Base-by-base conservation (phyloP, 2,888 invertebrate genomes). In the Nudaria mundana region DNA sequence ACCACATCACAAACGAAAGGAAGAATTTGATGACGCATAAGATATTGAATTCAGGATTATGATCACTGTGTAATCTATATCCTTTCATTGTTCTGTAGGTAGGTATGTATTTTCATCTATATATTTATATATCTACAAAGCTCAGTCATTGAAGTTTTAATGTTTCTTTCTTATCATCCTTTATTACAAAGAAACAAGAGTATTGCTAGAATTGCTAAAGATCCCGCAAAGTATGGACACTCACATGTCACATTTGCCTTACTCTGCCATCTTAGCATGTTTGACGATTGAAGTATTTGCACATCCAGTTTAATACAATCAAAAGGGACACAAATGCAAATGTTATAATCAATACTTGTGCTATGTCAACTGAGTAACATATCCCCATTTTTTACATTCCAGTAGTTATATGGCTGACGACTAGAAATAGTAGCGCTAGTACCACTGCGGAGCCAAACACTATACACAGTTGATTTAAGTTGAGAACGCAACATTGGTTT, bases 241-340 rank as follows among this genome's bases (percentile, higher is more conserved):
- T 0, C 2, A 3, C 1, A 71, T 18, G 0, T 46, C 48, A 26
- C 20, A 68, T 1, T 4, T 5, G 3, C 12, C 16, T 7, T 7
- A 30, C 7, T 13, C 0, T n/a, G 4, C 22, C 35, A 35, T 28
- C 18, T 28, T 8, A 13, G 6, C 26, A 18, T 5, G n/a, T 0
- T 0, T 56, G 37, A 2, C 67, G 57, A 50, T 75, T 73, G 25
- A 76, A 76, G 31, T 77, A 79, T 40, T 79, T 82, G 54, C 80
- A 82, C 75, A 84, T 76, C 76, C 79, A 84, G 16, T 70, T 82
- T 66, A 82, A 69, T 0, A 81, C 66, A 2, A 82, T 53, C 0
- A 82, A 62, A 0, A 84, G 38, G 0, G 75, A 74, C 0, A 81
- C 74, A 20, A 83, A 83, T 0, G 81, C 78, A 7, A 83, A 72